Evolutionary conservation across 2,888 invertebrate species (phyloP), one percentile per base, ranked within the genome.

Genomic region (Eilema depressum): DNA sequence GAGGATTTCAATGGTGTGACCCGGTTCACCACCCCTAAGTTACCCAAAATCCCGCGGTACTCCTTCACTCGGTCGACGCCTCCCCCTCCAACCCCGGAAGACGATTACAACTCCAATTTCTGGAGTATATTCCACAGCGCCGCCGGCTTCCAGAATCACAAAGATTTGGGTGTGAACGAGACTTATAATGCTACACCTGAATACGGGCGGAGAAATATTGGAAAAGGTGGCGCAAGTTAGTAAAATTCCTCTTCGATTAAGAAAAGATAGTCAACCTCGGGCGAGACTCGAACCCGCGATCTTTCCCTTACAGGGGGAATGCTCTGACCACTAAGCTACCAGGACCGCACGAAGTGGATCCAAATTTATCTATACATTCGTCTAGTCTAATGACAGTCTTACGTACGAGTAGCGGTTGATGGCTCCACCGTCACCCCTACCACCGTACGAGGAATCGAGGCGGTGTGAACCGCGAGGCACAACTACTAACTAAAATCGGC

Each of bases 61-160:
- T 20, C 26, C 1, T 63, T 26, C 12, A 20, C 41, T 11, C 14
- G 7, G 0, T 8, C 12, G 14, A 0, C 33, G 2, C 1, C 1
- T 1, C 1, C 3, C 1, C 1, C 14, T 1, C 23, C 33, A 0
- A 62, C 62, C 0, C 33, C n/a, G 0, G 26, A 47, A 0, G 17
- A 12, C 0, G 26, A 59, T 4, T 59, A 59, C 2, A 10, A 41
- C 4, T 20, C 47, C 0, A 12, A 5, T 0, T 63, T 63, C 12
- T 63, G 63, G 63, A 47, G 41, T 0, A 28, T 26, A 20, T 63
- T 47, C 28, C 28, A 23, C n/a, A 63, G 63, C 26, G 63, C 63
- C 20, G 63, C 63, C 20, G 63, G 63, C 2, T 47, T 47, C 26
- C 17, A 41, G 11, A 63, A 63, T n/a, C 47, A 47, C 3, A 63